Evolutionary conservation across 1,140 invertebrate species (phyloP), one percentile per base, ranked within the genome.

Genomic region (Ladona fulva): DNA sequence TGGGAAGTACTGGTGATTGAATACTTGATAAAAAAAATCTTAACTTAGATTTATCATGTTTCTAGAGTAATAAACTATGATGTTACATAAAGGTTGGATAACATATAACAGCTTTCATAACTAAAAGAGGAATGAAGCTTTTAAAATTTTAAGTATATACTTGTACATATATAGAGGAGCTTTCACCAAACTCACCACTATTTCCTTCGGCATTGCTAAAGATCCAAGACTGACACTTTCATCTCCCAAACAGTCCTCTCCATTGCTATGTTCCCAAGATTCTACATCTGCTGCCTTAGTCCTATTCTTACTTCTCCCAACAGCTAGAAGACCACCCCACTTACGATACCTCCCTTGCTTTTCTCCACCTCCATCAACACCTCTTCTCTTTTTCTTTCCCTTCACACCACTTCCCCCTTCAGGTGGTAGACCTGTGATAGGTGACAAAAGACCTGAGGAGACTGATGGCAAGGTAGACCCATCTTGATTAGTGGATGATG

Each of bases 161-260:
- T n/a, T n/a, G n/a, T n/a, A n/a, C n/a, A n/a, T n/a, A n/a, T n/a
- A n/a, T n/a, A n/a, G n/a, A n/a, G n/a, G n/a, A n/a, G n/a, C n/a
- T n/a, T n/a, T n/a, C n/a, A n/a, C n/a, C n/a, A n/a, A 16, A 66
- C 52, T 66, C 52, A 92, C 91, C 90, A 93, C 88, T 79, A 90
- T 90, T 85, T 93, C 91, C 86, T 92, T 93, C 81, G 90, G 91
- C 81, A 91, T 91, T 77, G 52, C 52, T 22, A 66, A 22, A 3
- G n/a, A 66, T 66, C 52, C 52, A 66, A 66, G 52, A 19, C 14
- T 66, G n/a, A 66, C 1, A 22, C 52, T 66, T 5, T 66, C 52
- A 66, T 29, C 25, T 25, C 42, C 75, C 24, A 42, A n/a, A 8
- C 25, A 25, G 5, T 76, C 19, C 42, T 76, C 75, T 29, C 11